These are phyloP conservation scores for Chiloscyllium punctatum DNA, from an alignment of 2,797 vertebrate genomes.

Conservation along the genomic window DNA sequence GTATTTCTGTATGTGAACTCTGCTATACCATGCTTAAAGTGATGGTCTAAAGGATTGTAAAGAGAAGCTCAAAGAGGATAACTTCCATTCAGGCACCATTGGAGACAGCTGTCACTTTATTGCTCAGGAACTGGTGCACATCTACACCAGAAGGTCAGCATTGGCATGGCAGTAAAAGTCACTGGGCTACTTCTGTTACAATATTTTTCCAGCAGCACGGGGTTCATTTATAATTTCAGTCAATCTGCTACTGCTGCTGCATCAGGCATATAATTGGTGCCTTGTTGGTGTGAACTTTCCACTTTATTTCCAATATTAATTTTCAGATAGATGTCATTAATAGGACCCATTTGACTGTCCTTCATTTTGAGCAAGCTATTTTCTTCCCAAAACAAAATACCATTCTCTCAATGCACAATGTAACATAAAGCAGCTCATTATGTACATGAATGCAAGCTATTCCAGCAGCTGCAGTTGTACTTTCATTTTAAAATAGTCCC, in stretches of 20 bases:
- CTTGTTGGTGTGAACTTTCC: neutral
- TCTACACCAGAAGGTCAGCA: neutral
- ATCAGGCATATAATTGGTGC: neutral
- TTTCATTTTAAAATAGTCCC: neutral
- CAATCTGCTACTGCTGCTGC: neutral
- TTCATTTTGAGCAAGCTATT: neutral
- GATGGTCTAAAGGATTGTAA: neutral
- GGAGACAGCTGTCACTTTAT: neutral
- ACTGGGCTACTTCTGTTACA: no score
- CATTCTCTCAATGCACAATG: neutral
- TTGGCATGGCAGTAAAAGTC: neutral
- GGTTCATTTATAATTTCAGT: neutral
- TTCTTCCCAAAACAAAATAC: neutral
- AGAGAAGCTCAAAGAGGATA: neutral
- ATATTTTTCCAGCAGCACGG: neutral
- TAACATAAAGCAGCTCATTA: neutral
- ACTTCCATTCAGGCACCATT: neutral
- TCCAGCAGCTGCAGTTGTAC: neutral
- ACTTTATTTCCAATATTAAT: neutral
- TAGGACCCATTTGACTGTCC: neutral
- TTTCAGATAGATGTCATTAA: neutral
- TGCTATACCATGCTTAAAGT: neutral
- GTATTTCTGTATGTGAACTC: neutral
- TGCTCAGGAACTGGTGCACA: neutral
- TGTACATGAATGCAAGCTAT: neutral